Percentiles rank a stretch among this genome's conserved stretches.
phyloP scores from a whole-genome alignment of 2,797 vertebrate species.

The Chelonia mydas region DNA sequence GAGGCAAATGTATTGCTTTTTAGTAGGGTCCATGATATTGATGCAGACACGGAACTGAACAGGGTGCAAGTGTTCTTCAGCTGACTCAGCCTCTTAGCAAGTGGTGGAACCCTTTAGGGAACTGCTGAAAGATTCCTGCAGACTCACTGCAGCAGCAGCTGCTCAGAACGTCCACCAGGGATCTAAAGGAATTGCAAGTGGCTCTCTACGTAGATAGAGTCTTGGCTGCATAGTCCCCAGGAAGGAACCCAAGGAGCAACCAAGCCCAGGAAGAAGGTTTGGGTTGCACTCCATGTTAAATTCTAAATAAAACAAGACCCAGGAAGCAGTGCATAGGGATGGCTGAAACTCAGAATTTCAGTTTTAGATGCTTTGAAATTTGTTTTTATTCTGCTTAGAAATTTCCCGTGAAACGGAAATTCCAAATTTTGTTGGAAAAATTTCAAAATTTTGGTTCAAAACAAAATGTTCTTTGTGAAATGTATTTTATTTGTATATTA shows the following conservation, averaged over 20 bases:
- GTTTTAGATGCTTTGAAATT: too few species aligned
- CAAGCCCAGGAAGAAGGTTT: neutral
- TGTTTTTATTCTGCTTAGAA: neutral
- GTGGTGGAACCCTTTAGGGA: neutral
- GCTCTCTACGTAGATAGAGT: neutral
- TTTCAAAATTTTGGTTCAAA: neutral
- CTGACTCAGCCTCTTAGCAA: neutral
- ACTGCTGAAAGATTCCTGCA: neutral
- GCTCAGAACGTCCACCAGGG: neutral
- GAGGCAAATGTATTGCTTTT: neutral
- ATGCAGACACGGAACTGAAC: neutral
- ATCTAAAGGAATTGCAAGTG: neutral
- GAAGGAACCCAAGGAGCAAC: neutral
- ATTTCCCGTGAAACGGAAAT: neutral
- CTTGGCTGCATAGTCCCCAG: neutral
- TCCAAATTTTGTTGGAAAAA: neutral
- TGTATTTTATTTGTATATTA: neutral
- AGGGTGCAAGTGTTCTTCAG: neutral
- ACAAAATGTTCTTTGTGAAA: neutral
- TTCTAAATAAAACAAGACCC: neutral
- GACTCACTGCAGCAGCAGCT: neutral
- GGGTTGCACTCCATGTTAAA: neutral
- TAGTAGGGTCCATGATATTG: neutral
- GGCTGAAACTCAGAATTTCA: too few species aligned
- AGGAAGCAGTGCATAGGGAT: neutral